Conservation (phyloP, 2,888 invertebrate genomes). For the Neoitamus cyanurus region DNA sequence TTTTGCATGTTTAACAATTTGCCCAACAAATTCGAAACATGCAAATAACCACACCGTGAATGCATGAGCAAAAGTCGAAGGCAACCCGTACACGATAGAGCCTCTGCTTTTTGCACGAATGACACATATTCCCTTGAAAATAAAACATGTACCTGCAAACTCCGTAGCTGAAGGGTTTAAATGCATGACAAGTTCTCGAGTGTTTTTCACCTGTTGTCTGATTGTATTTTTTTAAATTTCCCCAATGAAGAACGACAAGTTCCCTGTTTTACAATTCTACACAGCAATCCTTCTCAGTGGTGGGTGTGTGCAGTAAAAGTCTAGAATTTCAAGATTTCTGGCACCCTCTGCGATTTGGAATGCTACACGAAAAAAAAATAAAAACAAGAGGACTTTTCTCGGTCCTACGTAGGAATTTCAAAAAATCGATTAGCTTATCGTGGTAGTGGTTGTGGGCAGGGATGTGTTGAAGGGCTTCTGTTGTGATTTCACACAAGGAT, state of each 20-base stretch:
- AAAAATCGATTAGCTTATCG: not conserved
- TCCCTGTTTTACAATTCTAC: not conserved
- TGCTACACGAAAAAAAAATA: not conserved
- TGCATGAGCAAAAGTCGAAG: not conserved
- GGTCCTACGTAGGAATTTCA: not conserved
- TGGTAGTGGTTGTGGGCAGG: not conserved
- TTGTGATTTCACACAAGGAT: constrained; percentile 1
- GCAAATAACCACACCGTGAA: not conserved
- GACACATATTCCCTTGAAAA: not conserved
- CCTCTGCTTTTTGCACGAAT: not conserved
- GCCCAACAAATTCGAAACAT: not conserved
- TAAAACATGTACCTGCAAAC: not conserved
- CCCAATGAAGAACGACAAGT: not conserved
- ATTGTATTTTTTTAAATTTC: not conserved
- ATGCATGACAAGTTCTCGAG: not conserved
- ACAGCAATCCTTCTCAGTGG: not conserved
- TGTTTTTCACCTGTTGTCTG: not conserved
- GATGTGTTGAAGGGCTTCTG: not conserved
- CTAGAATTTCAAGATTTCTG: not conserved
- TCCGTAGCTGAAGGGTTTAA: not conserved
- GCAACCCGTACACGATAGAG: not conserved
- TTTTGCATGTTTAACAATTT: not conserved
- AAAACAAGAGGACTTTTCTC: not conserved
- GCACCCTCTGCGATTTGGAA: not conserved
- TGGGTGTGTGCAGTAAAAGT: not conserved